Base-by-base conservation (phyloP, 2,113 vertebrate species). In the Ptychochromis oligacanthus region DNA sequence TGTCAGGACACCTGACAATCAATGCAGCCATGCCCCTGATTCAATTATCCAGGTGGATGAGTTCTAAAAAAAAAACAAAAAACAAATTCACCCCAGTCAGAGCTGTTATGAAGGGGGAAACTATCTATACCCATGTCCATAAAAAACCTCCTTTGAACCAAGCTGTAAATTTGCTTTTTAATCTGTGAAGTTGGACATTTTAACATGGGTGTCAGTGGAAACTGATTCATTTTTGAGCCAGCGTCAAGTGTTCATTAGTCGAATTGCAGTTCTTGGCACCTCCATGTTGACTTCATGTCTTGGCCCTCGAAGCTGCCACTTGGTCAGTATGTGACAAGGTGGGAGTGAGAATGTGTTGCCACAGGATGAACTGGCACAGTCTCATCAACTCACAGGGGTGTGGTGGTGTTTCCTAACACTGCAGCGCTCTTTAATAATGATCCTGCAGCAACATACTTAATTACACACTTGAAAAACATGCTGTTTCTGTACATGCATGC, bases 101-200 rank as follows among this genome's bases (percentile, higher is more conserved):
- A 40, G 38, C 10, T 40, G 38, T 40, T 40, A 40, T 40, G 38
- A 40, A 40, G 38, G 38, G 38, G 38, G 10, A 9, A 12, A 67
- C 1, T 0, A 40, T 24, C 1, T 0, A 40, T 24, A 65, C 61
- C 5, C 46, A 67, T 67, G 26, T 28, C 5, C 15, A 46, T 67
- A 28, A 46, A 10, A 67, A 67, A 67, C 22, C 46, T 9, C 26
- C 15, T 18, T 46, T 67, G 22, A 67, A 18, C 38, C 64, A 67
- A 22, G 6, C 8, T 67, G 5, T 2, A 17, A 15, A 49, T 17
- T 17, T 26, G 17, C 22, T 18, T 26, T 67, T 46, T 18, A 46
- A 67, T 67, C 15, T 67, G 40, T 46, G 14, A 26, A 0, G 17
- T 46, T 52, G 10, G 11, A 40, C 38, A 40, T 52, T 20, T 67